Percentiles rank a stretch among this genome's conserved stretches.
These are phyloP conservation scores for Notolabrus celidotus DNA, from an alignment of 2,797 vertebrate species.

Conservation along the genomic window DNA sequence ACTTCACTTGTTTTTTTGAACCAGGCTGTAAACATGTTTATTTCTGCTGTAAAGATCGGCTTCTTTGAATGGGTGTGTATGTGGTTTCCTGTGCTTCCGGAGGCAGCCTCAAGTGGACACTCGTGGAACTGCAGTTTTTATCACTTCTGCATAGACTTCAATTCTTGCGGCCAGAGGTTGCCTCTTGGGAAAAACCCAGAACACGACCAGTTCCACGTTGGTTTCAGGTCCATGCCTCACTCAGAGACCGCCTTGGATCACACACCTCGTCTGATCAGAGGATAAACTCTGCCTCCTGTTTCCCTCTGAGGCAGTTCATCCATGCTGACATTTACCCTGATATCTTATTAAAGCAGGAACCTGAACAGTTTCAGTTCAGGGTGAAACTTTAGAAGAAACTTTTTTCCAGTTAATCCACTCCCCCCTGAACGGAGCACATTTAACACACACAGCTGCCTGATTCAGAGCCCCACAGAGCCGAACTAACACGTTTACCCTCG, in stretches of 20 bases:
- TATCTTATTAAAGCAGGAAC: conserved; percentile 21
- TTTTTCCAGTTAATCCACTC: conserved; percentile 28
- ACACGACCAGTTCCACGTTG: no score
- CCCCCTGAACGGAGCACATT: neutral
- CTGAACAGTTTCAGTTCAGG: conserved; percentile 1
- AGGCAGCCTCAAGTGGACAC: no score
- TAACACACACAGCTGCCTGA: conserved; percentile 1
- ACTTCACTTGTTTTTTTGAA: no score
- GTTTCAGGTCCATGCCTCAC: no score
- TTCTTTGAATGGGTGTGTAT: no score
- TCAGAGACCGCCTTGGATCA: neutral
- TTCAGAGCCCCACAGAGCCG: neutral
- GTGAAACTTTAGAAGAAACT: conserved; percentile 6
- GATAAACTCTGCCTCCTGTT: conserved; percentile 8
- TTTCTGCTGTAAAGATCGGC: no score
- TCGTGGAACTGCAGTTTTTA: no score
- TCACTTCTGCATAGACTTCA: no score
- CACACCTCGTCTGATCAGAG: neutral
- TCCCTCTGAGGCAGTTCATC: conserved; percentile 26
- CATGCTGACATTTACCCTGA: conserved; percentile 35
- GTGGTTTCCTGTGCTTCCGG: no score
- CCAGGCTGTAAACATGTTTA: no score
- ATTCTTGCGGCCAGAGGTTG: no score
- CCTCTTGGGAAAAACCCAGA: no score
- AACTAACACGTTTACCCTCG: neutral